A percentile compares a stretch with the other conserved stretches of the same genome.
Evolutionary conservation across 2,113 vertebrate species (phyloP).

Genomic region (Uria lomvia): DNA sequence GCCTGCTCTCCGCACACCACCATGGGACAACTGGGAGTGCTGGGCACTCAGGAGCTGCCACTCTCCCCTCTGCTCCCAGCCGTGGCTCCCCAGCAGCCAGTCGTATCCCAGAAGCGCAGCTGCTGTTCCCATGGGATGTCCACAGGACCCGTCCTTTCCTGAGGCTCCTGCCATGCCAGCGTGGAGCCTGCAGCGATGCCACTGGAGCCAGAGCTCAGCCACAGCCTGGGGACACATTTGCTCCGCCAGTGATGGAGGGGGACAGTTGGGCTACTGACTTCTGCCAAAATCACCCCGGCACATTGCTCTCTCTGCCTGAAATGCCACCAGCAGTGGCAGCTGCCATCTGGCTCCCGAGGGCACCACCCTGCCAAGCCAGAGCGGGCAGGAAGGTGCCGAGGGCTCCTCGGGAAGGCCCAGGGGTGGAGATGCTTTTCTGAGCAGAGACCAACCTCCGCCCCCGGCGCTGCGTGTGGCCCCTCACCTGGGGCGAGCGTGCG

Average conservation of each 20-base stretch:
- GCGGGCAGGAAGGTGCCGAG: not conserved
- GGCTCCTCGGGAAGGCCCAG: not conserved
- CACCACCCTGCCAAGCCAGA: not conserved
- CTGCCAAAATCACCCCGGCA: not conserved
- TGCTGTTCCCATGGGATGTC: not conserved
- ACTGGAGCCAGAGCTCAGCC: not conserved
- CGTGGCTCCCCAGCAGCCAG: not conserved
- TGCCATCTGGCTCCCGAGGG: not conserved
- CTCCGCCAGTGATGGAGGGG: not conserved
- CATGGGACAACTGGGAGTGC: not conserved
- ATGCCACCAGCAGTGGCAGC: not conserved
- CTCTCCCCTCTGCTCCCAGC: not conserved
- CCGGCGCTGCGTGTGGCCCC: not conserved
- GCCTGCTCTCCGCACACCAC: fast-evolving
- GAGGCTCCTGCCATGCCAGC: not conserved
- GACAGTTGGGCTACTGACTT: fast-evolving
- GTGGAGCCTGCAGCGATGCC: fast-evolving
- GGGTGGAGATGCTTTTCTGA: not conserved
- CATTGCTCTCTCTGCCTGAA: not conserved
- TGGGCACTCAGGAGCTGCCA: not conserved
- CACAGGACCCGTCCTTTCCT: fast-evolving
- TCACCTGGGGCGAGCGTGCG: fast-evolving
- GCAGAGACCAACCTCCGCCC: not conserved
- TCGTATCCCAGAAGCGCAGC: not conserved
- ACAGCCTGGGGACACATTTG: fast-evolving